Evolutionary conservation across 1,140 invertebrate species (phyloP).

Genomic region (Oryctes rhinoceros): DNA sequence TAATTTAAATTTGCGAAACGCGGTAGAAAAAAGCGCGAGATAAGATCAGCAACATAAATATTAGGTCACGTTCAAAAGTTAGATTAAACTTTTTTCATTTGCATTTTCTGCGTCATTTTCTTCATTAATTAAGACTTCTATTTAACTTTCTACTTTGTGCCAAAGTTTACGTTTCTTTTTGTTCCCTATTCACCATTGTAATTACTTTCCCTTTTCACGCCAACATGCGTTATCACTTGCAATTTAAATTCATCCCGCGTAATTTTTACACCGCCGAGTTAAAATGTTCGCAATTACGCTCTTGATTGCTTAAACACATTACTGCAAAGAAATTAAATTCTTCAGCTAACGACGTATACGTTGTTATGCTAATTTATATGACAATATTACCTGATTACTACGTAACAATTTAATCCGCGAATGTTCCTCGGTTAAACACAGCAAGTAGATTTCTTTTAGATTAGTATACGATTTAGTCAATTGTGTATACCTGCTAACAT

Average conservation of each 20-base stretch:
- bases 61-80: slow-evolving; percentile 34
- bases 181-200: slow-evolving; percentile 16
- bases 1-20: slow-evolving; percentile 31
- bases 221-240: slow-evolving; percentile 23
- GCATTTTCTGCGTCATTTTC: slow-evolving; percentile 35
- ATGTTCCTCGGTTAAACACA: too few species aligned
- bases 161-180: slow-evolving; percentile 36
- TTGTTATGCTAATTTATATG: too few species aligned
- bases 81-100: slow-evolving; percentile 38
- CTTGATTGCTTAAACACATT: slow-evolving; percentile 13
- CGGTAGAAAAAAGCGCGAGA: slow-evolving; percentile 33
- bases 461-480: too few species aligned
- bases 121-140: slow-evolving; percentile 38
- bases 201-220: slow-evolving; percentile 24
- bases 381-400: too few species aligned
- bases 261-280: slow-evolving; percentile 6
- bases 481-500: too few species aligned
- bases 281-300: slow-evolving; percentile 5
- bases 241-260: slow-evolving; percentile 34
- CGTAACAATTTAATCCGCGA: too few species aligned
- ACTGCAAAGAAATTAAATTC: background rate
- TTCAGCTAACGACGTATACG: too few species aligned
- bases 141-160: slow-evolving; percentile 29
- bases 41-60: slow-evolving; percentile 35
- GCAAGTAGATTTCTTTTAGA: too few species aligned